Percentiles rank a stretch among this genome's conserved stretches.
Evolutionary conservation across 1,140 invertebrate genomes (phyloP).

Genomic region (Colletes latitarsis): DNA sequence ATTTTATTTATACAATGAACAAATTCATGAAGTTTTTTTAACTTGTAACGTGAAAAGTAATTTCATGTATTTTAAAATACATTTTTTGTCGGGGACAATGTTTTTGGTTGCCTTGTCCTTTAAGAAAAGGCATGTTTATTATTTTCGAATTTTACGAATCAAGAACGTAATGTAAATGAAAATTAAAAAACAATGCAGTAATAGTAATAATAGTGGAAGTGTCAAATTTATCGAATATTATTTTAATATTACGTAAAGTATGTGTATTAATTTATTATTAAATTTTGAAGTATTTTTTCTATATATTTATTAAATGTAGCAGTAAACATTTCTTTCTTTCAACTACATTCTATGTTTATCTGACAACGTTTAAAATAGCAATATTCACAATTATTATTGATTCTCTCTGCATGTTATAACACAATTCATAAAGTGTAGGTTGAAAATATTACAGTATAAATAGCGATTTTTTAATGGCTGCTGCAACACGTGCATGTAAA

Average conservation of each 20-base stretch:
- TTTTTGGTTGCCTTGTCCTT: too few relatives aligned
- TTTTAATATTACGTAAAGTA: background rate
- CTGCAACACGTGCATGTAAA: constrained; percentile 60
- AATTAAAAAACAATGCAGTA: constrained; percentile 29
- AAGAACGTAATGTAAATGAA: background rate
- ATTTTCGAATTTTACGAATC: too few relatives aligned
- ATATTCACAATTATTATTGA: constrained; percentile 46
- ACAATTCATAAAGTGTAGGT: constrained; percentile 58
- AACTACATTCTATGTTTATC: constrained; percentile 37
- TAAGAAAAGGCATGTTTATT: too few relatives aligned
- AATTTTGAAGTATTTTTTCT: constrained; percentile 18
- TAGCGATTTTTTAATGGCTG: constrained; percentile 58
- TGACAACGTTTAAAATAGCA: constrained; percentile 48
- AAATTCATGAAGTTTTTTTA: background rate
- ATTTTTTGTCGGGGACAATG: constrained; percentile 14
- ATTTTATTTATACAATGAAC: background rate
- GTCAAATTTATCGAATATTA: background rate
- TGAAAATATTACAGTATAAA: constrained; percentile 46
- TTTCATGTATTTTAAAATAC: constrained; percentile 9
- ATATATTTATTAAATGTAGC: constrained; percentile 25
- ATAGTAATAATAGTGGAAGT: background rate
- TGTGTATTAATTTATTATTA: constrained; percentile 1
- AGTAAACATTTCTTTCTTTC: constrained; percentile 57
- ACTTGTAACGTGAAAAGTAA: background rate
- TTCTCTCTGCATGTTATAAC: constrained; percentile 70